Percentiles rank a stretch among this genome's conserved stretches.
phyloP scores from a whole-genome alignment of 2,888 invertebrate genomes.

The Leptopilina myrica region DNA sequence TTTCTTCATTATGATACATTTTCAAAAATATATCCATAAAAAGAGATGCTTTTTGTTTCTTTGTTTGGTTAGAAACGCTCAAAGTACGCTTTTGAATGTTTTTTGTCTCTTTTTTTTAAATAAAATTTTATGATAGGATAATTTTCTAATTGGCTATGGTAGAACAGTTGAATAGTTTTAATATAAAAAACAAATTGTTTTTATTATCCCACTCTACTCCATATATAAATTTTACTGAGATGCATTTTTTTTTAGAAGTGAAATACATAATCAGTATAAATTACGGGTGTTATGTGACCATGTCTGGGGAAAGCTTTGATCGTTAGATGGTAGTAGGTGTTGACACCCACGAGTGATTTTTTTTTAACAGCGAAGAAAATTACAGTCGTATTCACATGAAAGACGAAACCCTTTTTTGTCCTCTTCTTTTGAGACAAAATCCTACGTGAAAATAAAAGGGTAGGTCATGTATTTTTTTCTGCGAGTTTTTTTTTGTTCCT shows the following conservation, averaged over 20 bases:
- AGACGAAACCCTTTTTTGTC: not conserved
- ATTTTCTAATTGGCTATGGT: not conserved
- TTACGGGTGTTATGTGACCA: slow-evolving; percentile 15
- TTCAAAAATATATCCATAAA: not conserved
- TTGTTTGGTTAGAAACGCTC: too few species aligned
- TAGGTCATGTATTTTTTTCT: not conserved
- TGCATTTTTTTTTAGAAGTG: slow-evolving; percentile 8
- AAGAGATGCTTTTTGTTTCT: not conserved
- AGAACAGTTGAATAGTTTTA: not conserved
- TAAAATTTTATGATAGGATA: not conserved
- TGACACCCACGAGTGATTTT: slow-evolving; percentile 11
- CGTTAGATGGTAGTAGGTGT: slow-evolving; percentile 18
- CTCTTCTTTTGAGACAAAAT: not conserved
- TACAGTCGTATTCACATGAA: slow-evolving; percentile 5
- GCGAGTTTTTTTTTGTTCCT: not conserved
- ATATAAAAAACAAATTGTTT: not conserved
- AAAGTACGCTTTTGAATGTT: too few species aligned
- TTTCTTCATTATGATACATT: not conserved
- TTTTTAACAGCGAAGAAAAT: not conserved
- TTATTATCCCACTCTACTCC: too few species aligned
- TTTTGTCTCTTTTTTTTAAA: too few species aligned
- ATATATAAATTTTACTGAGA: not conserved
- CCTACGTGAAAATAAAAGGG: slow-evolving; percentile 14
- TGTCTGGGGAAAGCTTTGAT: slow-evolving; percentile 10
- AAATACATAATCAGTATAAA: slow-evolving; percentile 33